Conservation (phyloP, 2,797 vertebrate genomes). For the Cetoscarus ocellatus region DNA sequence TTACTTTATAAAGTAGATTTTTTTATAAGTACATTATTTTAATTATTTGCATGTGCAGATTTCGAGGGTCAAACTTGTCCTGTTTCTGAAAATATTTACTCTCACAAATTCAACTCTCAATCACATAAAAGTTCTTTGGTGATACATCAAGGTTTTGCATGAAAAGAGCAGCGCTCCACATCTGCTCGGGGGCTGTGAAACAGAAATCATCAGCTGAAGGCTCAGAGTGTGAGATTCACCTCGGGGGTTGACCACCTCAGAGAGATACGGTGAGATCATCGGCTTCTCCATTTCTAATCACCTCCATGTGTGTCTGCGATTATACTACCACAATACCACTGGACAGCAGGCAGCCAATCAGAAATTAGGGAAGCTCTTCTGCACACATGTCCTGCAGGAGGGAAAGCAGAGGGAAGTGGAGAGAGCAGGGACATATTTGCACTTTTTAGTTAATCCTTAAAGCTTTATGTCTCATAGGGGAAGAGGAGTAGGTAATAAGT, state of each 20-base stretch:
- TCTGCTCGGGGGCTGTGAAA: slow-evolving; percentile 1
- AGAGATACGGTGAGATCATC: slow-evolving; percentile 54
- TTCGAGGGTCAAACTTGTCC: too few species aligned
- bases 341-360: slow-evolving; percentile 63
- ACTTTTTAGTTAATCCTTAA: not conserved
- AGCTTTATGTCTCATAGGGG: too few species aligned
- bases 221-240: slow-evolving; percentile 29
- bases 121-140: too few species aligned
- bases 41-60: too few species aligned
- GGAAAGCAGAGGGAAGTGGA: not conserved
- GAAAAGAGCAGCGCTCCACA: not conserved
- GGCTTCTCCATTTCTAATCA: slow-evolving; percentile 56
- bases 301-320: slow-evolving; percentile 64
- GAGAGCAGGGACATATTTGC: not conserved
- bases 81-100: too few species aligned
- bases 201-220: not conserved
- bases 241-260: not conserved
- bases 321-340: slow-evolving; percentile 19
- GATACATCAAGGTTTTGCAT: too few species aligned
- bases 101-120: too few species aligned
- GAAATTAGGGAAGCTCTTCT: not conserved
- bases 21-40: too few species aligned
- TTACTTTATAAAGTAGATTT: too few species aligned
- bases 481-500: too few species aligned
- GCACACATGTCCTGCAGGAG: slow-evolving; percentile 13